These are phyloP conservation scores for Catonia carolina DNA, from an alignment of 2,888 invertebrate genomes.

Conservation along the genomic window DNA sequence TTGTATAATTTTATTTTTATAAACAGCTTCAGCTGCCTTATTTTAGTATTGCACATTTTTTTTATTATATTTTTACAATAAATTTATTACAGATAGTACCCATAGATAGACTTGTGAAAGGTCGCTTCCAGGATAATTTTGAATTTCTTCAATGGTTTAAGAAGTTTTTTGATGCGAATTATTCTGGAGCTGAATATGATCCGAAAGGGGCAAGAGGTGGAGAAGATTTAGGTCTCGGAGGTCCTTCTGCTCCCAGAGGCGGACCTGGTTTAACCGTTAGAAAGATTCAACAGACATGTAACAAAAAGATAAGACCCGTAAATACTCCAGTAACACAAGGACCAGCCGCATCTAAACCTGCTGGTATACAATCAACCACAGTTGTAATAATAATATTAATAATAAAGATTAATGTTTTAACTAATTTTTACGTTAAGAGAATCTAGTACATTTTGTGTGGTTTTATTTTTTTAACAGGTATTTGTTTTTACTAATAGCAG, in stretches of 20 bases:
- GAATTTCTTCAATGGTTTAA: constrained; percentile 99
- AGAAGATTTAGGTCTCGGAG: constrained; percentile 75
- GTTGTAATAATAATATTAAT: too few species aligned
- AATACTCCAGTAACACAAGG: background rate
- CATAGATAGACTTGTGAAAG: constrained; percentile 92
- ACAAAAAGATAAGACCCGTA: too few species aligned
- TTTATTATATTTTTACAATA: too few species aligned
- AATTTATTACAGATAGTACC: constrained; percentile 75
- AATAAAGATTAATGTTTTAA: too few species aligned
- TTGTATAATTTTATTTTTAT: background rate
- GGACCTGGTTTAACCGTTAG: constrained; percentile 14
- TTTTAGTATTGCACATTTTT: constrained; percentile 9
- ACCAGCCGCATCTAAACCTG: constrained; percentile 1
- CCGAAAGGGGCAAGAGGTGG: constrained; percentile 80
- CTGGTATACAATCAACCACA: too few species aligned
- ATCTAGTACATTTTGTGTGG: too few species aligned
- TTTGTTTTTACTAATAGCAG: too few species aligned
- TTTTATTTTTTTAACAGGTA: too few species aligned
- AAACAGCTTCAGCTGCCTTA: background rate
- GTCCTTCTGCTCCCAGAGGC: constrained; percentile 43
- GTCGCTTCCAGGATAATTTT: constrained; percentile 99
- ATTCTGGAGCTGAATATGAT: constrained; percentile 90
- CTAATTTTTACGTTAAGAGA: too few species aligned
- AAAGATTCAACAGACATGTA: background rate
- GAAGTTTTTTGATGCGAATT: constrained; percentile 99